Evolutionary conservation across 2,888 invertebrate species (phyloP), one percentile per base, ranked within the genome.

Genomic region (Spodoptera littoralis): DNA sequence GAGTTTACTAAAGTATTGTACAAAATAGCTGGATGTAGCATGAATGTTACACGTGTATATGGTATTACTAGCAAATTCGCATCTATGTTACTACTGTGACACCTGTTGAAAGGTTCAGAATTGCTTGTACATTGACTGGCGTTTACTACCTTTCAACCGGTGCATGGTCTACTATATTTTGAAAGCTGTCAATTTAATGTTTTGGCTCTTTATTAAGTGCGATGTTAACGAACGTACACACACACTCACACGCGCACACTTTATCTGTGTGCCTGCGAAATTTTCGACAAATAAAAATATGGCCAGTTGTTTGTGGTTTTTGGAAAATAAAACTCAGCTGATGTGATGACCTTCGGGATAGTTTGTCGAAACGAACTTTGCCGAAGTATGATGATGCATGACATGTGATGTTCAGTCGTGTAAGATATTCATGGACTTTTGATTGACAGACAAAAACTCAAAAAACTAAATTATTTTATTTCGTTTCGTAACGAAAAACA

Each of bases 231-330:
- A 88, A 91, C 91, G 87, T 87, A 89, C 90, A 93, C 90, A 92
- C 92, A 93, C 92, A 88, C 88, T 84, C 91, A 89, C 92, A 88
- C 90, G 82, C 90, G 85, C 92, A 91, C 90, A 90, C 91, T 87
- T 86, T 67, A 71, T 73, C 73, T 77, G 78, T 74, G 74, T 80
- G 92, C 82, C 92, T 90, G 92, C 90, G 92, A 92, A 91, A 91
- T 77, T 62, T 60, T 56, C 49, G 50, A 65, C 36, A 49, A 11
- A 42, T 52, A 49, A 52, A 44, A 43, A 43, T 57, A 30, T 22
- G 63, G 65, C 84, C 86, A 85, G 71, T 75, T 78, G 12, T 77
- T 48, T 57, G 67, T 81, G 84, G 84, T 60, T 70, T 57, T 72
- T 46, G 43, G 43, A 54, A 50, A 55, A 54, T 60, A 62, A 18